Percentiles rank a stretch among this genome's conserved stretches.
Evolutionary conservation across 2,797 vertebrate species (phyloP).

Genomic region (Enteromius radiatus): DNA sequence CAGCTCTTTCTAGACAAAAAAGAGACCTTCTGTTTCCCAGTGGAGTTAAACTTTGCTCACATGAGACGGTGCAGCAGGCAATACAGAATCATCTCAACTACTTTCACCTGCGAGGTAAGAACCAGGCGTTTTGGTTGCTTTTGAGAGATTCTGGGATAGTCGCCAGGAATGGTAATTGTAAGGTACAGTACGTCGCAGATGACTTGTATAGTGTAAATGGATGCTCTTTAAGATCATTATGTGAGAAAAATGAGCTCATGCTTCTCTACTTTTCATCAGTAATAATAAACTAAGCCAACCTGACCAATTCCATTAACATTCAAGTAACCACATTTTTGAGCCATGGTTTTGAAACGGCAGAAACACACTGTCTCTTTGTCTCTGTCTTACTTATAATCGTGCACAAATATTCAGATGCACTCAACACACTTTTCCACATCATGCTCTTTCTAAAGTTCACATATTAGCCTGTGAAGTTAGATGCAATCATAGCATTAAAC

Average conservation of each 20-base stretch:
- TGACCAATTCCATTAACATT: constrained; percentile 15
- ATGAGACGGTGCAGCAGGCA: constrained; percentile 86
- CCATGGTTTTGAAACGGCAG: constrained; percentile 5
- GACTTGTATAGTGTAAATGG: constrained; percentile 12
- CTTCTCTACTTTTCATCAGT: constrained; percentile 28
- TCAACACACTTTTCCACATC: constrained; percentile 21
- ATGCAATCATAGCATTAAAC: constrained; percentile 28
- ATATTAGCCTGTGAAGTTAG: constrained; percentile 24
- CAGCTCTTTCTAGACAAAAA: constrained; percentile 73
- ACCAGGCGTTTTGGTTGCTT: not conserved
- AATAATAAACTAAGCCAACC: constrained; percentile 35
- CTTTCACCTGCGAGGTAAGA: constrained; percentile 91
- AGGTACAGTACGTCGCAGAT: not conserved
- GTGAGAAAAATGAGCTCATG: constrained; percentile 16
- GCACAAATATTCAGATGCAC: not conserved
- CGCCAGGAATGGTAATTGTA: constrained; percentile 2
- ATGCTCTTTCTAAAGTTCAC: constrained; percentile 29
- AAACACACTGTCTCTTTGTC: constrained; percentile 35
- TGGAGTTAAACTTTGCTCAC: constrained; percentile 88
- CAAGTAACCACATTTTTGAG: constrained; percentile 16
- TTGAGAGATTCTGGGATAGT: constrained; percentile 23
- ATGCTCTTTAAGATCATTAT: constrained; percentile 21
- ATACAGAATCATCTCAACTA: constrained; percentile 85
- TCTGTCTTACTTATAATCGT: constrained; percentile 5
- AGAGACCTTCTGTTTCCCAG: constrained; percentile 85